These are phyloP conservation scores for Ferdinandea cuprea DNA, from an alignment of 2,888 invertebrate genomes.

Conservation along the genomic window DNA sequence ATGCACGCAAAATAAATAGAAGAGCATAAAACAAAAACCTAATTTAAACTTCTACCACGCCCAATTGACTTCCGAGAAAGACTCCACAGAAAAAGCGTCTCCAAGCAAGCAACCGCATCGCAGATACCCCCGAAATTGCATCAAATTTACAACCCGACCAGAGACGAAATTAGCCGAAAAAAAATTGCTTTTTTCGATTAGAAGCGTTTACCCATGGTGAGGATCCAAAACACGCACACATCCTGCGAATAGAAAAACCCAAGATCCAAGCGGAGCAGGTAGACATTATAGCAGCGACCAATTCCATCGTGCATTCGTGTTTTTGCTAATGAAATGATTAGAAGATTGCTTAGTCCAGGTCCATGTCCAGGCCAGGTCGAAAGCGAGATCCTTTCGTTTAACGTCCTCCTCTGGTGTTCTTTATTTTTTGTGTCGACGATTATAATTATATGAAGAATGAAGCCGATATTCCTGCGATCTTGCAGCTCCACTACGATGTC, in stretches of 20 bases:
- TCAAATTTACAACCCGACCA: constrained; percentile 40
- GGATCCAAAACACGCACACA: constrained; percentile 54
- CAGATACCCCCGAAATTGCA: constrained; percentile 50
- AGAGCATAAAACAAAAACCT: constrained; percentile 6
- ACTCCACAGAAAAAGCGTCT: constrained; percentile 32
- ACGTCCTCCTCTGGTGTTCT: constrained; percentile 8
- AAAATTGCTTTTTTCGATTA: constrained; percentile 57
- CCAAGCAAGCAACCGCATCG: constrained; percentile 16
- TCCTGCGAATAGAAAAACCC: constrained; percentile 66
- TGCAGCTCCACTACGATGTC: constrained; percentile 49
- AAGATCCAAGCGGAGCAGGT: constrained; percentile 37
- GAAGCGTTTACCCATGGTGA: constrained; percentile 52
- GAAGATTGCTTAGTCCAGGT: constrained; percentile 66
- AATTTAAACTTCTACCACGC: constrained; percentile 31
- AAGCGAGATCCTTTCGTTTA: constrained; percentile 54
- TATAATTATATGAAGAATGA: constrained; percentile 65
- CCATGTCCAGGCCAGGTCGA: no score
- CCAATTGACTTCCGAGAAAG: constrained; percentile 54
- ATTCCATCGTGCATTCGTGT: constrained; percentile 38
- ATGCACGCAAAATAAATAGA: constrained; percentile 43
- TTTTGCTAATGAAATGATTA: constrained; percentile 70
- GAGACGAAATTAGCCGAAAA: constrained; percentile 33
- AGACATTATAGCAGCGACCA: constrained; percentile 18
- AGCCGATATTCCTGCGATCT: constrained; percentile 33
- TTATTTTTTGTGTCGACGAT: constrained; percentile 19